Conservation (phyloP, 2,797 vertebrate species). For the Agapornis canus region DNA sequence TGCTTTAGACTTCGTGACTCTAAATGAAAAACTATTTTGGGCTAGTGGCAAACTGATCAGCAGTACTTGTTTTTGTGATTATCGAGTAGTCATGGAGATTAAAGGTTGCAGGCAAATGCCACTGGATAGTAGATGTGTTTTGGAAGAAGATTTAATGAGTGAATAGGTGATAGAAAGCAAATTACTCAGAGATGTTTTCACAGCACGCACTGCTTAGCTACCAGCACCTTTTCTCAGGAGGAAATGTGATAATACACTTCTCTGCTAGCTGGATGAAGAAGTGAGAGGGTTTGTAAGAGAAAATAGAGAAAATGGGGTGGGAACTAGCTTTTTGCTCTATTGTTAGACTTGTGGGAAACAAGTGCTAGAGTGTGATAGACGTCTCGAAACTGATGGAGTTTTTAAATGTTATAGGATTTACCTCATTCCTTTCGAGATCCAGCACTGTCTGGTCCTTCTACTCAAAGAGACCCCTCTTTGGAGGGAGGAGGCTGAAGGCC, state of each 20-base stretch:
- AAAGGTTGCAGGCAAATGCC: neutral
- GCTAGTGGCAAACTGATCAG: neutral
- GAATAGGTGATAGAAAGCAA: neutral
- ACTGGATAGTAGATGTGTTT: neutral
- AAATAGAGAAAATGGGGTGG: neutral
- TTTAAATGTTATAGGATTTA: neutral
- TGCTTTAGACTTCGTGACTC: neutral
- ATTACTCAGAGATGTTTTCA: neutral
- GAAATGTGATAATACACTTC: neutral
- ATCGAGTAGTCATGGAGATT: neutral
- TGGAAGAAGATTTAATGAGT: neutral
- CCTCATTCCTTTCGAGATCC: neutral
- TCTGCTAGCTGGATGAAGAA: neutral
- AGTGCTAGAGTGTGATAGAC: rapidly evolving
- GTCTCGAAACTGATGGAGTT: neutral
- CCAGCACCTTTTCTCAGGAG: neutral
- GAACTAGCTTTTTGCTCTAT: neutral
- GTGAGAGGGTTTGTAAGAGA: neutral
- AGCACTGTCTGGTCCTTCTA: neutral
- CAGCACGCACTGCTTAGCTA: neutral
- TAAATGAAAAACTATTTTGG: neutral
- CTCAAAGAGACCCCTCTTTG: rapidly evolving
- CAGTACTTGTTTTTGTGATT: neutral
- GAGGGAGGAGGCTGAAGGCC: neutral
- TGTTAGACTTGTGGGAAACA: neutral